Base-by-base conservation (phyloP, 53 echinoderm and acorn worm species). In the Henricia sp. region DNA sequence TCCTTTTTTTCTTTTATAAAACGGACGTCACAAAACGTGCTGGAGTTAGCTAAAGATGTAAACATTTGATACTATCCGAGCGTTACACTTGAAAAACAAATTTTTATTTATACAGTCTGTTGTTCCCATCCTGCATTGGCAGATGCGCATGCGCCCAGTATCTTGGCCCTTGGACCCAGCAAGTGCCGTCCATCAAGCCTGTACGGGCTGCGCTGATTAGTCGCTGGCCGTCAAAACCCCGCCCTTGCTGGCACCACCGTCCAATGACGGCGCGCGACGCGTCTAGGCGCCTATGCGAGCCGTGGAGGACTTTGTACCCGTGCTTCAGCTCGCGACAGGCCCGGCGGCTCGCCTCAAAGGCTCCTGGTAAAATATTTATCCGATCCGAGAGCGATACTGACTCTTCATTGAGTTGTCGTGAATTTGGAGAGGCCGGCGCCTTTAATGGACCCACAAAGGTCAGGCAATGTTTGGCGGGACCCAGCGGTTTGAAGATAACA, bases 391-490 rank as follows among this genome's bases (percentile, higher is more conserved):
- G 80, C 64, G 80, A 80, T 80, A 80, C 80, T 32, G 80, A 63
- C 80, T 64, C 80, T 62, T 80, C 80, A 50, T 80, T 64, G 64
- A 80, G 63, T 80, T 80, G 80, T 80, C 44, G 63, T 50, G 50
- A 80, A 63, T 50, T 63, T 80, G 46, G 80, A 64, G 80, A 37
- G 33, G 64, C 80, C 80, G 80, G 80, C 46, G 64, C 80, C 80
- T 80, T 80, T 80, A 80, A 80, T 80, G 80, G 80, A 46, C 80
- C 62, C 63, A 80, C 65, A 80, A 46, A 80, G 80, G 80, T 80
- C 64, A 64, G 63, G 62, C 80, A 64, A 80, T 80, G 80, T 63
- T 80, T 62, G 50, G 80, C 64, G 50, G 63, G 33, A 63, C 80
- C 50, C 48, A 46, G 38, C 80, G 63, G 80, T 80, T 23, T n/a